Evolutionary conservation across 2,113 vertebrate genomes (phyloP).

Genomic region (Trogon melanurus): DNA sequence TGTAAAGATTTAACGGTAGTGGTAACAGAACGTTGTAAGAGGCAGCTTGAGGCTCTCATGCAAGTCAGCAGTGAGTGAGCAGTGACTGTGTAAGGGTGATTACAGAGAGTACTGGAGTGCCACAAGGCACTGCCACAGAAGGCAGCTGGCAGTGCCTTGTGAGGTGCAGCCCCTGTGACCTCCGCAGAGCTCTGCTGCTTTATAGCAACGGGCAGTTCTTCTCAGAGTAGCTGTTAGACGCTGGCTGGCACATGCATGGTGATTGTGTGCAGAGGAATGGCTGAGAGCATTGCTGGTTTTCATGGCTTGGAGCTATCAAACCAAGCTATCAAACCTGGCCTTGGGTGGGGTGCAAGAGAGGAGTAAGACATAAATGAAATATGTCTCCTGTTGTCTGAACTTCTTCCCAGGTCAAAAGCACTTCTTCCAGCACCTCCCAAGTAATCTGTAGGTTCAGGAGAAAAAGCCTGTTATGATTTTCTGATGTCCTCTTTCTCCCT

Average conservation of each 20-base stretch:
- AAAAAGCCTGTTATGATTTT: background rate
- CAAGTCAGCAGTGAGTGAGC: background rate
- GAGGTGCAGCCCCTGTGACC: background rate
- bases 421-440: background rate
- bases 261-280: background rate
- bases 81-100: background rate
- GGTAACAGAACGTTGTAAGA: background rate
- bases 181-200: background rate
- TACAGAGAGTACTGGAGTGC: no score
- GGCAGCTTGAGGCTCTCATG: background rate
- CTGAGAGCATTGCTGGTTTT: background rate
- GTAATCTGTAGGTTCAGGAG: background rate
- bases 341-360: background rate
- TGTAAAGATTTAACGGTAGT: background rate
- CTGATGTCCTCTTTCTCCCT: background rate
- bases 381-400: background rate
- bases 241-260: background rate
- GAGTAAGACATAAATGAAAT: background rate
- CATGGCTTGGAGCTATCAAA: background rate
- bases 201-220: background rate
- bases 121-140: no score
- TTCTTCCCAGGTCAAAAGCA: background rate
- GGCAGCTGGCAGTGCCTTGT: background rate
- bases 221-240: background rate
- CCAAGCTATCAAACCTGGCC: background rate